phyloP scores from a whole-genome alignment of 1,140 invertebrate genomes.

The Onthophagus taurus region DNA sequence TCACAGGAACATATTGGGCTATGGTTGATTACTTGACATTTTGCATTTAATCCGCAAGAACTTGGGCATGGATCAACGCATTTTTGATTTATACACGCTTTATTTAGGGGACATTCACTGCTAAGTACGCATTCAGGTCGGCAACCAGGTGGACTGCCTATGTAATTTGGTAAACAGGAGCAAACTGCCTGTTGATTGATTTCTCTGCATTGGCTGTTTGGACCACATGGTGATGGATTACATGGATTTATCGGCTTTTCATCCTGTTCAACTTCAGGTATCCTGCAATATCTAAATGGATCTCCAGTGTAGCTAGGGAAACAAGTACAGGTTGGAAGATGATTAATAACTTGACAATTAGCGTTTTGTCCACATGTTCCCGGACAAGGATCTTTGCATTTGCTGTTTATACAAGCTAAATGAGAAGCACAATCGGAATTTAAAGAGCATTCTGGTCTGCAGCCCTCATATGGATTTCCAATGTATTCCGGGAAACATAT shows the following conservation, averaged over 20 bases:
- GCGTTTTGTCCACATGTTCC: constrained; percentile 65
- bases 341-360: constrained; percentile 54
- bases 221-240: constrained; percentile 63
- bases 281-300: constrained; percentile 56
- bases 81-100: constrained; percentile 36
- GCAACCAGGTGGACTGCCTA: constrained; percentile 40
- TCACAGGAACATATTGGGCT: constrained; percentile 40
- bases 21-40: constrained; percentile 39
- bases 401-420: constrained; percentile 67
- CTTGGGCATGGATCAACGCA: constrained; percentile 35
- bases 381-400: constrained; percentile 68
- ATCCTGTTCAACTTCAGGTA: not conserved
- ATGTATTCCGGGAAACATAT: constrained; percentile 70
- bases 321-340: constrained; percentile 61
- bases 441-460: constrained; percentile 70
- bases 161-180: constrained; percentile 42
- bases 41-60: constrained; percentile 37
- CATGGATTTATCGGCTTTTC: constrained; percentile 45
- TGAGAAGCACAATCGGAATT: constrained; percentile 72
- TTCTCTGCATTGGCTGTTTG: constrained; percentile 59
- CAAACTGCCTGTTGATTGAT: constrained; percentile 56
- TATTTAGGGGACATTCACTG: constrained; percentile 38
- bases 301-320: constrained; percentile 58
- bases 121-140: constrained; percentile 44
- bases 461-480: constrained; percentile 68